Evolutionary conservation across 2,888 invertebrate species (phyloP).

Genomic region (Augiades crinisus): DNA sequence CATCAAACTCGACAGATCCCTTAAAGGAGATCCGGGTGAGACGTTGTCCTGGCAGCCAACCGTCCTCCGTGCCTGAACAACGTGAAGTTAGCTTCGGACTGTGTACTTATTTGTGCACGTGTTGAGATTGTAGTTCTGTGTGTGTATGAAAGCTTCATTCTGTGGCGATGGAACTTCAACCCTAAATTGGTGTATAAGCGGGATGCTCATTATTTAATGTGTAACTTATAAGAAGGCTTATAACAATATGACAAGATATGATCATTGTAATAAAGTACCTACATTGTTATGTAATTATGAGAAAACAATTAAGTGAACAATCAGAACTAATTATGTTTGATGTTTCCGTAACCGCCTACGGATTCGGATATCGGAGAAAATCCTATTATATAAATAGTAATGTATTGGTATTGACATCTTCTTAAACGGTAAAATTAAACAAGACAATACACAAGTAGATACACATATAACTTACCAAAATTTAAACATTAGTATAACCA

Average conservation of each 20-base stretch:
- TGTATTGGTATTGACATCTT: neutral
- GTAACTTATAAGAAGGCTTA: neutral
- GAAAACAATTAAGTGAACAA: no score
- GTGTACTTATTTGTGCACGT: conserved; percentile 44
- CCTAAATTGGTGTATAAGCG: neutral
- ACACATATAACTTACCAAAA: conserved; percentile 15
- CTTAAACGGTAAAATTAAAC: neutral
- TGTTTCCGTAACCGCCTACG: no score
- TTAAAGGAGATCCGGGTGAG: conserved; percentile 77
- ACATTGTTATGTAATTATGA: no score
- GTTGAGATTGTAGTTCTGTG: conserved; percentile 39
- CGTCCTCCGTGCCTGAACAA: conserved; percentile 75
- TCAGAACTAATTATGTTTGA: no score
- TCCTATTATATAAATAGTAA: no score
- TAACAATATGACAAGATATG: no score
- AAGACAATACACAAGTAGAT: neutral
- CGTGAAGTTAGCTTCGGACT: conserved; percentile 61
- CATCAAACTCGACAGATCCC: conserved; percentile 74
- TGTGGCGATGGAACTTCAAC: neutral
- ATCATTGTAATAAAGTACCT: no score
- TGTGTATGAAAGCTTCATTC: conserved; percentile 31
- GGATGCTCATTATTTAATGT: neutral
- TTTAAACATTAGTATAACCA: conserved; percentile 5
- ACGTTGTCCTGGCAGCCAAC: conserved; percentile 79
- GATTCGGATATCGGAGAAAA: no score